These are phyloP conservation scores for Stegodyphus dumicola DNA, from an alignment of 1,140 invertebrate genomes.

Conservation along the genomic window DNA sequence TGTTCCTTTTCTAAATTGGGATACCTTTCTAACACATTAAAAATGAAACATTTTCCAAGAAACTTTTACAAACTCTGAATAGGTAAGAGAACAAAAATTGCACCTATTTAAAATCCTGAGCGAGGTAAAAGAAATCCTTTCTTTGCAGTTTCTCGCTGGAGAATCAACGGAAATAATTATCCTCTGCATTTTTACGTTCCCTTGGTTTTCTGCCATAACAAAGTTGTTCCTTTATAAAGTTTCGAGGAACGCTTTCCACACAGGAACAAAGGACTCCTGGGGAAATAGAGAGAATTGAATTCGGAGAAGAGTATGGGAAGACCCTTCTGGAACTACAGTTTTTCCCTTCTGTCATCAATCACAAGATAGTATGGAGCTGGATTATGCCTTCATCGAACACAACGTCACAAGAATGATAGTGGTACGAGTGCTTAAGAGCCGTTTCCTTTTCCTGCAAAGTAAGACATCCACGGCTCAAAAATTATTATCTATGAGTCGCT, in stretches of 20 bases:
- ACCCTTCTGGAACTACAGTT: not conserved
- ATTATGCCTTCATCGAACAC: slow-evolving; percentile 47
- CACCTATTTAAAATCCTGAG: too few relatives aligned
- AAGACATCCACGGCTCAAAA: too few relatives aligned
- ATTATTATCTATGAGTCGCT: too few relatives aligned
- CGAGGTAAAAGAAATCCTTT: too few relatives aligned
- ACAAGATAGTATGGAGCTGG: slow-evolving; percentile 18
- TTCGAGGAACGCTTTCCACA: slow-evolving; percentile 12
- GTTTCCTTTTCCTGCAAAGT: too few relatives aligned
- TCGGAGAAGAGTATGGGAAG: not conserved
- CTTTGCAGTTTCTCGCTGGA: too few relatives aligned
- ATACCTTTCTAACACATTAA: too few relatives aligned
- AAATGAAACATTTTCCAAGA: too few relatives aligned
- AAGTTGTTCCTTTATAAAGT: slow-evolving; percentile 17
- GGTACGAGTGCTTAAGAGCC: not conserved
- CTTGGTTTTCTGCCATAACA: slow-evolving; percentile 5
- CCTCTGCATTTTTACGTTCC: not conserved
- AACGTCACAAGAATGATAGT: not conserved
- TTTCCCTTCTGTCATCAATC: slow-evolving; percentile 41
- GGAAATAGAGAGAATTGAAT: slow-evolving; percentile 3
- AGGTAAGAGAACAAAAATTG: too few relatives aligned
- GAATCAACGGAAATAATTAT: too few relatives aligned
- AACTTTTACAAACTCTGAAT: too few relatives aligned
- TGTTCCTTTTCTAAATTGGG: too few relatives aligned
- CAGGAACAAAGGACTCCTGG: slow-evolving; percentile 40